A percentile compares a stretch with the other conserved stretches of the same genome.
Evolutionary conservation across 1,140 invertebrate genomes (phyloP).

Genomic region (Sinonovacula constricta): DNA sequence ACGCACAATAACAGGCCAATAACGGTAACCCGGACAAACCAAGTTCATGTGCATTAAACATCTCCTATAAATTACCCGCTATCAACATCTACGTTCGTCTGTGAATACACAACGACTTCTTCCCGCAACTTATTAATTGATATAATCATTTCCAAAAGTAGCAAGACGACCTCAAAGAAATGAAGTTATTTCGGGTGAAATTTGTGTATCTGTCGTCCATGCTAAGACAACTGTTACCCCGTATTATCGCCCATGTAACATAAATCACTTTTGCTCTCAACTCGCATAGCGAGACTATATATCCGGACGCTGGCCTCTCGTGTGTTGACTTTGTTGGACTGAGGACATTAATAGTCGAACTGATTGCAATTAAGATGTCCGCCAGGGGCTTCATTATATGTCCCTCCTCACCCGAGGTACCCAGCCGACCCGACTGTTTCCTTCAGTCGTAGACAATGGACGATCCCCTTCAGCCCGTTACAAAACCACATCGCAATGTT

Average conservation of each 20-base stretch:
- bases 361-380: conserved; percentile 49
- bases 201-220: neutral
- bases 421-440: too few species aligned
- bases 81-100: too few species aligned
- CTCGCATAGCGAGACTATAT: too few species aligned
- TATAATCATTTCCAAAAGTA: neutral
- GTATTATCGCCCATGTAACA: neutral
- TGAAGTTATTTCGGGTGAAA: neutral
- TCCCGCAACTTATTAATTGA: neutral
- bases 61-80: too few species aligned
- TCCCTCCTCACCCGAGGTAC: neutral
- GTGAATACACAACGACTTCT: neutral
- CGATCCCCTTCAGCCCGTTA: too few species aligned
- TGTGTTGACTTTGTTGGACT: neutral
- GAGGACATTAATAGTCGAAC: conserved; percentile 28
- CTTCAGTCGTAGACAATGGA: too few species aligned
- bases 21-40: too few species aligned
- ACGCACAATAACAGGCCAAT: too few species aligned
- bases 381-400: neutral
- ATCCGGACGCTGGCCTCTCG: neutral
- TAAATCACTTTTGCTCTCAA: too few species aligned
- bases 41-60: too few species aligned
- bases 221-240: neutral
- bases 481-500: too few species aligned
- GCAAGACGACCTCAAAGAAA: neutral